phyloP scores from a whole-genome alignment of 1,140 invertebrate genomes.

The Macrobrachium rosenbergii region DNA sequence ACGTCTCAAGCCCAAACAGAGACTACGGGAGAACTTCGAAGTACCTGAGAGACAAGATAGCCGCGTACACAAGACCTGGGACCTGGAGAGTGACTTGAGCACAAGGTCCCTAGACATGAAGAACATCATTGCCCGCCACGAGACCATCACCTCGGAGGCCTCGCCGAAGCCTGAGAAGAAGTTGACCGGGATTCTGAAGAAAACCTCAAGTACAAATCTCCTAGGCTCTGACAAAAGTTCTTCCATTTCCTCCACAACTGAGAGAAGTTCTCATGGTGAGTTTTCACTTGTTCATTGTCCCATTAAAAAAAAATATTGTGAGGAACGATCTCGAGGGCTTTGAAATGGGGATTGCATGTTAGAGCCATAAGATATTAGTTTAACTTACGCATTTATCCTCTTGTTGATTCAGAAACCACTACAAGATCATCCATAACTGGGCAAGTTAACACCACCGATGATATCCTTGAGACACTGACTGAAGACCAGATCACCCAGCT shows the following conservation, averaged over 20 bases:
- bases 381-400: too few species aligned
- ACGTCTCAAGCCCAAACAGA: conserved; percentile 47
- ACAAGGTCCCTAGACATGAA: conserved; percentile 53
- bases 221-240: conserved; percentile 30
- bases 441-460: conserved; percentile 27
- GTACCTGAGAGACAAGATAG: conserved; percentile 20
- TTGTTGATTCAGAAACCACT: too few species aligned
- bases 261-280: too few species aligned
- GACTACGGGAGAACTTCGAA: conserved; percentile 54
- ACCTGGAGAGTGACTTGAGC: conserved; percentile 52
- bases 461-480: conserved; percentile 56
- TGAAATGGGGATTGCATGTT: too few species aligned
- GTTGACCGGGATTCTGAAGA: conserved; percentile 65
- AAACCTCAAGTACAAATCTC: conserved; percentile 61
- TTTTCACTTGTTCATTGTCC: too few species aligned
- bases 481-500: conserved; percentile 61
- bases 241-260: neutral
- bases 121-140: conserved; percentile 60
- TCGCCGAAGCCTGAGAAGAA: conserved; percentile 52
- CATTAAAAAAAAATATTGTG: too few species aligned
- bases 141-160: conserved; percentile 48
- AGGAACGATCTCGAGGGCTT: too few species aligned
- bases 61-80: conserved; percentile 52
- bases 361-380: too few species aligned
- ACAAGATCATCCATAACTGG: too few species aligned